A percentile compares a stretch with the other conserved stretches of the same genome.
Conservation (phyloP, 2,113 vertebrate species). For the Perccottus glenii region DNA sequence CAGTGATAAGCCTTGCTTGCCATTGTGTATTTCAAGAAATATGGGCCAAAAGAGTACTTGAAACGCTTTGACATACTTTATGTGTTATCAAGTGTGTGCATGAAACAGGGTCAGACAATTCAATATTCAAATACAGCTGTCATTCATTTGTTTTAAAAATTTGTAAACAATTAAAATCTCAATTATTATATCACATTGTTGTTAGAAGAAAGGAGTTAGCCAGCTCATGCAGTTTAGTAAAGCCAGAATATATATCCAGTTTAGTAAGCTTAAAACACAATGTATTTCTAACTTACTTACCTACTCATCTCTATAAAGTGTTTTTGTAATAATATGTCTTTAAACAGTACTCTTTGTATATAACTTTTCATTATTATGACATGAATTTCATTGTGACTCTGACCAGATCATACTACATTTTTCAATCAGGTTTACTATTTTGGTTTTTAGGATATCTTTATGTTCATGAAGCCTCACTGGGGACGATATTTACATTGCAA, state of each 20-base stretch:
- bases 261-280: slow-evolving; percentile 31
- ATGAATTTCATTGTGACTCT: slow-evolving; percentile 23
- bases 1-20: slow-evolving; percentile 73
- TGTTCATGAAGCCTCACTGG: slow-evolving; percentile 47
- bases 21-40: slow-evolving; percentile 9
- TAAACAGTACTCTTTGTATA: slow-evolving; percentile 16
- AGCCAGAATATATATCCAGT: slow-evolving; percentile 5
- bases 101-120: slow-evolving; percentile 19
- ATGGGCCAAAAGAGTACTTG: slow-evolving; percentile 64
- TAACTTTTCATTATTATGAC: slow-evolving; percentile 20
- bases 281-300: slow-evolving; percentile 11
- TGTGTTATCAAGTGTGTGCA: slow-evolving; percentile 51
- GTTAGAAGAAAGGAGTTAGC: neutral
- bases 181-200: neutral
- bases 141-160: slow-evolving; percentile 29
- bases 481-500: slow-evolving; percentile 64
- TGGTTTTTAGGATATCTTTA: slow-evolving; percentile 42
- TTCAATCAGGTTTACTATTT: slow-evolving; percentile 16
- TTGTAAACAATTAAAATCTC: slow-evolving; percentile 21
- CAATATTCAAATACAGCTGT: slow-evolving; percentile 35
- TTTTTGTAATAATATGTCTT: slow-evolving; percentile 11
- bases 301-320: slow-evolving; percentile 20
- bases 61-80: slow-evolving; percentile 54
- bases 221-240: neutral
- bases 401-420: slow-evolving; percentile 21